Evolutionary conservation across 2,113 vertebrate species (phyloP), one percentile per base, ranked within the genome.

Genomic region (Mionectes macconnelli): DNA sequence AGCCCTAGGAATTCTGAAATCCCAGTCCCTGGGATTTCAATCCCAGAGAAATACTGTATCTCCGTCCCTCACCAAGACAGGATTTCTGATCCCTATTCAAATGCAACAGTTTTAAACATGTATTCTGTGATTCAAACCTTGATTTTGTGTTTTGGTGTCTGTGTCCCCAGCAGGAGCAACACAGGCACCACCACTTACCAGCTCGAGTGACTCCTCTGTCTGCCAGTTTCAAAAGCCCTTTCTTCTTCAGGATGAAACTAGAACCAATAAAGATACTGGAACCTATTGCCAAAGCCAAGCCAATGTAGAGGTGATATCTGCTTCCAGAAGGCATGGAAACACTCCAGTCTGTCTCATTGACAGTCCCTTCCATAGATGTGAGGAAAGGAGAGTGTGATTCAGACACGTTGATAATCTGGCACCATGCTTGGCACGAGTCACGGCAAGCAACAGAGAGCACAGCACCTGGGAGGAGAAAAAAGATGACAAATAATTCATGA

Each of bases 201-300:
- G 98, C 98, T 98, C 98, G 97, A 25, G 86, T 93, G 39, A 81
- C 56, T 44, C 98, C 98, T 89, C 96, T 98, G 37, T 83, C 91
- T 70, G 97, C 97, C 87, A 98, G 87, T 84, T 97, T 97, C 93
- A 98, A 84, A 90, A 98, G 98, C 28, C 98, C 98, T 93, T 98
- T 98, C 90, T 98, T 98, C 84, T 98, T 98, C 80, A 98, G 45
- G 78, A 98, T 98, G 90, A 98, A 98, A 84, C 98, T 98, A 86
- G 97, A 98, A 56, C 98, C 98, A 80, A 98, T 98, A 82, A 98
- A 98, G 90, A 98, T 10, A 84, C 98, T 98, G 89, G 98, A 98
- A 60, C 95, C 64, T 40, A 98, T 31, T 0, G 98, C 98, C 84
- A 98, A 90, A 31, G 84, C 75, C 88, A 98, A 90, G 62, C 98